Percentiles rank a stretch among this genome's conserved stretches.
Conservation (phyloP, 2,888 invertebrate genomes). For the Mesorhabditis sp. region DNA sequence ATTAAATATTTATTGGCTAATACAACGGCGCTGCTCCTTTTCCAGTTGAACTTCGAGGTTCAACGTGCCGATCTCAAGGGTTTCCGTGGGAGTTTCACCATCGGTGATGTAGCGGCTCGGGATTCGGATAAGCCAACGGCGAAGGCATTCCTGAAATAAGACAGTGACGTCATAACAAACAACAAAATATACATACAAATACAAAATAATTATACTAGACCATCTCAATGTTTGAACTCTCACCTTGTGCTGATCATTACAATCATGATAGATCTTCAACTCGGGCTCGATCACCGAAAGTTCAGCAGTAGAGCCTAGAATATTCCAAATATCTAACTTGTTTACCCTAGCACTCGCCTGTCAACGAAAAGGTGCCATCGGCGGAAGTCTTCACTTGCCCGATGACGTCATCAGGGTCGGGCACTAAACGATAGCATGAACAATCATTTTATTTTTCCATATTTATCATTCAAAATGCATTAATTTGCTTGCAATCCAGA, state of each 20-base stretch:
- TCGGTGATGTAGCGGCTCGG: conserved; percentile 53
- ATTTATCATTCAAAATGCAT: too few relatives aligned
- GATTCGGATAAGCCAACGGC: conserved; percentile 54
- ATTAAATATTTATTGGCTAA: conserved; percentile 21
- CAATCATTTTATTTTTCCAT: too few relatives aligned
- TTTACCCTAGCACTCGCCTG: conserved; percentile 15
- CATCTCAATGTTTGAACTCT: background rate
- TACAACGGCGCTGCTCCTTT: conserved; percentile 43
- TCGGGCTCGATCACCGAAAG: conserved; percentile 55
- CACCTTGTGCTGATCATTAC: conserved; percentile 48
- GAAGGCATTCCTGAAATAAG: conserved; percentile 47
- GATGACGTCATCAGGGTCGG: conserved; percentile 44
- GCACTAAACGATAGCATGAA: conserved; percentile 19
- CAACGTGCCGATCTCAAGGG: conserved; percentile 43
- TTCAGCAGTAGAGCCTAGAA: conserved; percentile 45
- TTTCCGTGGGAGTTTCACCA: conserved; percentile 23
- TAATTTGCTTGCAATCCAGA: too few relatives aligned
- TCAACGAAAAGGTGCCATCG: conserved; percentile 45
- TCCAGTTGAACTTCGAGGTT: conserved; percentile 54
- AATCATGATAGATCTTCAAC: conserved; percentile 53
- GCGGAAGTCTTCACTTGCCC: conserved; percentile 29
- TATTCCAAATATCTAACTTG: background rate
- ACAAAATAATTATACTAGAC: too few relatives aligned
- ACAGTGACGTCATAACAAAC: background rate
- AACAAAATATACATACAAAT: too few relatives aligned